Percentiles rank a stretch among this genome's conserved stretches.
Evolutionary conservation across 1,140 invertebrate genomes (phyloP).

Genomic region (Scaptodrosophila lebanonensis): DNA sequence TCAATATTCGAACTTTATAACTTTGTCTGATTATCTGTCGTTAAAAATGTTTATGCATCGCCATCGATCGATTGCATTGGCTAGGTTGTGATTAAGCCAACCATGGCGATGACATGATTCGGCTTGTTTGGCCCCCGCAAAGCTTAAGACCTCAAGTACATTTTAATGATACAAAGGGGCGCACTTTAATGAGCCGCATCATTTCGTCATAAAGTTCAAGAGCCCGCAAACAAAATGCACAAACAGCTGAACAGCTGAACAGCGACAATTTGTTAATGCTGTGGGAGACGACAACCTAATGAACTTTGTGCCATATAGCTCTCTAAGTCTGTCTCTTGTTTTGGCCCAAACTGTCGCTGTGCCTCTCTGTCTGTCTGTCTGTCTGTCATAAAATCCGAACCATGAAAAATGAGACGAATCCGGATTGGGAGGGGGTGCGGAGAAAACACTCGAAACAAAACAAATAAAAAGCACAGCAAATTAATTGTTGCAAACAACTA

Average conservation of each 20-base stretch:
- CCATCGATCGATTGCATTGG: no score
- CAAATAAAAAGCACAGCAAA: constrained; percentile 58
- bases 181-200: constrained; percentile 40
- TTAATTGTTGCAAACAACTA: constrained; percentile 58
- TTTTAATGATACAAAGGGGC: no score
- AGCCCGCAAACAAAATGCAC: constrained; percentile 55
- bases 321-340: no score
- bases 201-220: constrained; percentile 55
- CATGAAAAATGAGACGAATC: constrained; percentile 46
- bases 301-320: constrained; percentile 46
- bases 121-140: no score
- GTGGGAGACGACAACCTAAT: constrained; percentile 37
- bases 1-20: no score
- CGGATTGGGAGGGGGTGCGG: constrained; percentile 1
- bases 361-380: no score
- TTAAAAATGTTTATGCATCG: no score
- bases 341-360: no score
- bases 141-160: no score
- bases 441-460: constrained; percentile 57
- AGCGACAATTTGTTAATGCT: constrained; percentile 28
- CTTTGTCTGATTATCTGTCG: no score
- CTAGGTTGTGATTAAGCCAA: no score
- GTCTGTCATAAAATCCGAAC: constrained; percentile 67
- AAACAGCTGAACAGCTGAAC: constrained; percentile 14
- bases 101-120: no score